Conservation (phyloP, 2,797 vertebrate species). For the Sarcophilus harrisii region DNA sequence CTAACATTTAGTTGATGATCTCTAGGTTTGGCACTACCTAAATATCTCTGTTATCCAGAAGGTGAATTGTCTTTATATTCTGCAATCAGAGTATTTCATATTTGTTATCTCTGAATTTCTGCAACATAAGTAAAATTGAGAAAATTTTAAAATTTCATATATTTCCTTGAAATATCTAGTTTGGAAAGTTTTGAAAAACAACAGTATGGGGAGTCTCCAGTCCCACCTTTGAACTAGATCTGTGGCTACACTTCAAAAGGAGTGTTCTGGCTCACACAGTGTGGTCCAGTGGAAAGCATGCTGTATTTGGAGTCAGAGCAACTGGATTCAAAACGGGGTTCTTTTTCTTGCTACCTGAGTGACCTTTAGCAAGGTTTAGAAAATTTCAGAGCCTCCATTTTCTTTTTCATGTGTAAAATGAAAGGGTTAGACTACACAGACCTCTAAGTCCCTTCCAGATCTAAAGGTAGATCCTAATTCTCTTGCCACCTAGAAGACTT, state of each 20-base stretch:
- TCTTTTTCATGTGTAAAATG: neutral
- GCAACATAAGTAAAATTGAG: neutral
- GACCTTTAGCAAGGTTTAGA: neutral
- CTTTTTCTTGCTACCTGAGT: neutral
- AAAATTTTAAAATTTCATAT: neutral
- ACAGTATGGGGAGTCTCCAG: neutral
- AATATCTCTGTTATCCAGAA: neutral
- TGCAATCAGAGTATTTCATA: neutral
- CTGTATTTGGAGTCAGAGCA: neutral
- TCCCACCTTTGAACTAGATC: neutral
- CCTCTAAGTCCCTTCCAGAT: neutral
- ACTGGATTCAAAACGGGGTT: neutral
- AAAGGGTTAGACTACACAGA: neutral
- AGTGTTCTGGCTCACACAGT: neutral
- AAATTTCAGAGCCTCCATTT: neutral
- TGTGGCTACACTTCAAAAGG: neutral
- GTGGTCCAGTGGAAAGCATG: neutral
- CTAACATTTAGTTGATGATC: neutral
- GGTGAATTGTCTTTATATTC: neutral
- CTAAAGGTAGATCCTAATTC: neutral
- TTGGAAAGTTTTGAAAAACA: neutral
- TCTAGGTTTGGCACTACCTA: neutral
- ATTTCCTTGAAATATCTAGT: neutral
- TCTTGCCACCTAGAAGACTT: neutral
- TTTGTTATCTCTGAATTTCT: neutral